Evolutionary conservation across 1,140 invertebrate species (phyloP), one percentile per base, ranked within the genome.

Genomic region (Pararge aegeria): DNA sequence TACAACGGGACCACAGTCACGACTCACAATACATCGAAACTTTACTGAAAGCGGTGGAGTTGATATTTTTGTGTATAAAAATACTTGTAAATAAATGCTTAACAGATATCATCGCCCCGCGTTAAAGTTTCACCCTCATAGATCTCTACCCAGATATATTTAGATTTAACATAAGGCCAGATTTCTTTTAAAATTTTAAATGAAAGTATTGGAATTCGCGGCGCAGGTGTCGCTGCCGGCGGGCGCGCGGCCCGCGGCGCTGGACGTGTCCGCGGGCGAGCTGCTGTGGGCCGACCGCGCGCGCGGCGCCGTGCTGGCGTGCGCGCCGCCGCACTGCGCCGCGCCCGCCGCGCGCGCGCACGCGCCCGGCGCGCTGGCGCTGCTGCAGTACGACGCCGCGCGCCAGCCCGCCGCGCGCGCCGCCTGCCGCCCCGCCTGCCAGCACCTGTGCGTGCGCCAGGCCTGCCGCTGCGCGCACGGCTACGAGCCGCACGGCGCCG

Each of bases 401-500:
- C 93, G 13, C 52, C 93, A 92, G 68, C 92, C 30, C 90, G 24
- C 58, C 40, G 10, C 30, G 30, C 60, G 61, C 64, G 30, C 97
- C 94, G 57, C 96, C 42, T 54, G 42, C 58, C 27, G 30, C 40
- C 51, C 51, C 27, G 95, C 97, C 83, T 91, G 61, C 95, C 95
- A 94, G 58, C 96, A 97, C 83, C 83, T 97, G 1, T 98, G 96
- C 83, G 80, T 98, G 51, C 82, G 87, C 9, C 90, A 92, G 64
- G 90, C 91, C 0, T 97, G 96, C 80, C 92, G 90, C 52, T 98
- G 96, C 86, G 94, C 96, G 1, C 91, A 93, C 21, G 96, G 96
- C 0, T 96, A 94, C 84, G 65, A 75, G 15, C 68, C 89, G 12
- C 91, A 94, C 77, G 89, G 91, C 1, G 81, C 83, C 9, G 64